Percentiles rank a stretch among this genome's conserved stretches.
Conservation (phyloP, 2,113 vertebrate genomes). For the Sisor rabdophorus region DNA sequence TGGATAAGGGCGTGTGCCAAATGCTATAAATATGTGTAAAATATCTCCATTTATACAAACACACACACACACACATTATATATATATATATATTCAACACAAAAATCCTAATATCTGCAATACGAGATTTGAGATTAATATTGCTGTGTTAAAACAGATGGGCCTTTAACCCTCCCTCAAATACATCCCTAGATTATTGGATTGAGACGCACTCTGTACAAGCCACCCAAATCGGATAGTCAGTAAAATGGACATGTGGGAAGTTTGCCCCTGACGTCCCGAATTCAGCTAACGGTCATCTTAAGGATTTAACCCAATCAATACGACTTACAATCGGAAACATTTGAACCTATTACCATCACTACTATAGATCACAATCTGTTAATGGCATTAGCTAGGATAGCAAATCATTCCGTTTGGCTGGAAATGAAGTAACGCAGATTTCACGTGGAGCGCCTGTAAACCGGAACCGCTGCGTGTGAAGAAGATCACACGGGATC, state of each 20-base stretch:
- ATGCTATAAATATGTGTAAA: too few species aligned
- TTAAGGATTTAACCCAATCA: not conserved
- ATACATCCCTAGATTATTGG: not conserved
- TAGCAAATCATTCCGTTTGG: not conserved
- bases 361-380: not conserved
- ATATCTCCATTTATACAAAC: too few species aligned
- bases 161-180: too few species aligned
- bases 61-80: too few species aligned
- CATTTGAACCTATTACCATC: not conserved
- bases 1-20: too few species aligned
- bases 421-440: not conserved
- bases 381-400: not conserved
- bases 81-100: too few species aligned
- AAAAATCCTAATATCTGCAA: not conserved
- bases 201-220: conserved; percentile 44
- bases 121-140: not conserved
- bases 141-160: too few species aligned
- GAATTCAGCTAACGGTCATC: not conserved
- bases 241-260: conserved; percentile 33
- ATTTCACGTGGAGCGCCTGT: not conserved
- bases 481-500: not conserved
- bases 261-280: conserved; percentile 4
- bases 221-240: conserved; percentile 28
- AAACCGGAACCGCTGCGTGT: conserved; percentile 2
- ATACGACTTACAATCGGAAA: not conserved